Percentiles rank a stretch among this genome's conserved stretches.
phyloP scores from a whole-genome alignment of 2,113 vertebrate species.

The Himantopus leucocephalus region DNA sequence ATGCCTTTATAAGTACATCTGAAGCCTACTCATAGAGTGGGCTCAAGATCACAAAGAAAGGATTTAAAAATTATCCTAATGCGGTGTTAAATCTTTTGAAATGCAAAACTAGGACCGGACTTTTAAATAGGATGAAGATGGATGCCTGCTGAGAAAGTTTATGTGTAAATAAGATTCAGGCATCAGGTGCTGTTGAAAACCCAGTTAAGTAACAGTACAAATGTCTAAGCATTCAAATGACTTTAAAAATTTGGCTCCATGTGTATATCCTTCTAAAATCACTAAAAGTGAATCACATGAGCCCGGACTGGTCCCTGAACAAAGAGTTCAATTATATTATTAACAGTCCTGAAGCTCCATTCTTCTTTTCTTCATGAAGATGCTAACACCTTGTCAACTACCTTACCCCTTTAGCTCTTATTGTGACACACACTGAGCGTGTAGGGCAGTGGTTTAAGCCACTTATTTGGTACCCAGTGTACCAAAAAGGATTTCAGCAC shows the following conservation, averaged over 20 bases:
- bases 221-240: background rate
- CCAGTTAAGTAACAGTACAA: background rate
- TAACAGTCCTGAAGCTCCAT: background rate
- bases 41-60: background rate
- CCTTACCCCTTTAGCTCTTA: background rate
- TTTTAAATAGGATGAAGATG: background rate
- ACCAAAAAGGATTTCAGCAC: background rate
- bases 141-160: background rate
- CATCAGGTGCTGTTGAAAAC: background rate
- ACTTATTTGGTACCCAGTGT: background rate
- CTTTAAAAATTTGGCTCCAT: background rate
- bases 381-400: background rate
- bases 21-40: background rate
- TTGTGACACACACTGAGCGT: background rate
- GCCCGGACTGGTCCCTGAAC: fast-evolving
- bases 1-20: background rate
- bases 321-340: background rate
- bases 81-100: background rate
- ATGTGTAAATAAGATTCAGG: background rate
- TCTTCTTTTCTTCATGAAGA: background rate
- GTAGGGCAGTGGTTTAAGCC: background rate
- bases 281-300: background rate
- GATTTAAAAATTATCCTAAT: background rate
- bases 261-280: too few species aligned
- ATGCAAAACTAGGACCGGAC: background rate